These are phyloP conservation scores for Agelastica alni DNA, from an alignment of 2,888 invertebrate genomes.

Conservation along the genomic window DNA sequence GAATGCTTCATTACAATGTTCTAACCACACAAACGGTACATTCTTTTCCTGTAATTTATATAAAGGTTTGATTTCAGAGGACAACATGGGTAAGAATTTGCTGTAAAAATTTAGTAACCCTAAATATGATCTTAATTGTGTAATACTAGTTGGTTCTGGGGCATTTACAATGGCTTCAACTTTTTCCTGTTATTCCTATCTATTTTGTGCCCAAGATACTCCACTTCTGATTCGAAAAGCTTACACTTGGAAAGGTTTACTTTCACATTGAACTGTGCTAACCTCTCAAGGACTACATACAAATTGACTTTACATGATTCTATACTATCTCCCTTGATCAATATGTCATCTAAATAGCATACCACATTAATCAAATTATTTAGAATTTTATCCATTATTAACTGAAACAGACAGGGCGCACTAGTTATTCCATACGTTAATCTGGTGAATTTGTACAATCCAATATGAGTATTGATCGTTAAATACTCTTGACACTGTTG, in stretches of 20 bases:
- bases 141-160: conserved; percentile 7
- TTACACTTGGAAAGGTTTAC: conserved; percentile 2
- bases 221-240: conserved; percentile 1
- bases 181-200: conserved; percentile 7
- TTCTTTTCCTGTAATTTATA: conserved; percentile 9
- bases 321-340: conserved; percentile 3
- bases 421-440: no score
- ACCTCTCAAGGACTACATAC: conserved; percentile 5
- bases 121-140: conserved; percentile 10
- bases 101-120: conserved; percentile 14
- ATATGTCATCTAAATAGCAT: conserved; percentile 26
- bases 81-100: conserved; percentile 7
- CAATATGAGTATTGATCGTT: no score
- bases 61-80: background rate
- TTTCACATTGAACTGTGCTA: conserved; percentile 10
- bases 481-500: no score
- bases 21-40: background rate
- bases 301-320: no score
- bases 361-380: no score
- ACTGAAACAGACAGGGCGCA: no score
- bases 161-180: conserved; percentile 4
- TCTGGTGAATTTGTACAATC: no score
- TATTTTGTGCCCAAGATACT: conserved; percentile 11
- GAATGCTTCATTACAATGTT: conserved; percentile 20
- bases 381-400: no score